Evolutionary conservation across 1,140 invertebrate genomes (phyloP), one percentile per base, ranked within the genome.

Genomic region (Drosophila ironensis): DNA sequence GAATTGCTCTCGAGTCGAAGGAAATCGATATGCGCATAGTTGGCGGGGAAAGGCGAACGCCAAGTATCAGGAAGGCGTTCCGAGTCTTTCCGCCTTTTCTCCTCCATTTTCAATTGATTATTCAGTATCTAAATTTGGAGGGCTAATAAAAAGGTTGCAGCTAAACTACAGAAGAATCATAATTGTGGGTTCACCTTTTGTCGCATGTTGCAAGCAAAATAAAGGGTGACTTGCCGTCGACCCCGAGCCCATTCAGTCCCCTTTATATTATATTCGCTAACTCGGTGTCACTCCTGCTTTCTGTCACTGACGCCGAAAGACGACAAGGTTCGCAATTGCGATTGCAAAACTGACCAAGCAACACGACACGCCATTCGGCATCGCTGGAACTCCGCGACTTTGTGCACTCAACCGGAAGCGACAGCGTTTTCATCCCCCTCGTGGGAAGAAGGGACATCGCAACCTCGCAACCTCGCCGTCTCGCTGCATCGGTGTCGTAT

Each of bases 301-400:
- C 41, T 60, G 56, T 60, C 56, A 60, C 9, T 25, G 25, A 60
- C 30, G 56, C 57, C 56, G 56, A 60, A 60, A 60, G 56, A 60
- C 56, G 56, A 60, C 56, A 60, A 57, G n/a, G 51, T 60, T 57
- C 56, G 61, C 51, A 48, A 57, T 51, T 67, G 61, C 51, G 41
- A 57, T 51, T 67, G 63, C 57, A 50, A 59, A 57, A 59, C 60
- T 77, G 72, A 77, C 70, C 73, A 72, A 60, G 56, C 56, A 60
- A 60, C 67, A 60, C 80, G 74, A 87, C 75, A 72, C 67, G 64
- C 67, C 69, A 73, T 87, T 87, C 72, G 61, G 67, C 72, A 70
- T 76, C 56, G 72, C 66, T 86, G 75, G 57, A 75, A 87, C 72
- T 81, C 64, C 81, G 81, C 81, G 81, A 87, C 71, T 87, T 47